phyloP scores from a whole-genome alignment of 2,113 vertebrate genomes.

The Arvicanthis niloticus region DNA sequence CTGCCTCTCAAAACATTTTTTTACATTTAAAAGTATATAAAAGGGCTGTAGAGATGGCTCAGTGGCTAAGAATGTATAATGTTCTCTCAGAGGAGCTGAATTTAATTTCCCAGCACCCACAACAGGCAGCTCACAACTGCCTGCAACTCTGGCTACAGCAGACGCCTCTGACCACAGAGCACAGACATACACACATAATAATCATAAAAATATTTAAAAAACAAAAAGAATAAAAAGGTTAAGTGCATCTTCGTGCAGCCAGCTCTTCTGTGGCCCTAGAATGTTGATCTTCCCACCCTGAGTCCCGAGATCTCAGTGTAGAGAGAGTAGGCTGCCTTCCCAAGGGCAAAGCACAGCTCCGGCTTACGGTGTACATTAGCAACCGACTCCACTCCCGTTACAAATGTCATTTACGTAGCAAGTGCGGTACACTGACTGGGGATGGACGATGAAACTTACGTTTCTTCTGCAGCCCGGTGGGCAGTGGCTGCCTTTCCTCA shows the following conservation, averaged over 20 bases:
- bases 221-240: not conserved
- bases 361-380: not conserved
- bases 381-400: not conserved
- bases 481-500: conserved; percentile 96
- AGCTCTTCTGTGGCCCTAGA: not conserved
- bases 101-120: not conserved
- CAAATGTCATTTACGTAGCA: not conserved
- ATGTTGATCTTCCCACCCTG: not conserved
- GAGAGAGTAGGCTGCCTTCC: not conserved
- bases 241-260: not conserved
- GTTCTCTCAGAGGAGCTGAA: not conserved
- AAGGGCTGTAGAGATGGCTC: not conserved
- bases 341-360: not conserved
- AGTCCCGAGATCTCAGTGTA: not conserved
- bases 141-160: not conserved
- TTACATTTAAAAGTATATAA: not conserved
- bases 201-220: not conserved
- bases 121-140: not conserved
- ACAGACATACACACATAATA: not conserved
- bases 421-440: fast-evolving
- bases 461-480: conserved; percentile 91
- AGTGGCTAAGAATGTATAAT: not conserved
- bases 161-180: not conserved
- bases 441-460: conserved; percentile 76
- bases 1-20: not conserved